These are phyloP conservation scores for Nasonovia ribisnigri DNA, from an alignment of 2,888 invertebrate species.

Conservation along the genomic window DNA sequence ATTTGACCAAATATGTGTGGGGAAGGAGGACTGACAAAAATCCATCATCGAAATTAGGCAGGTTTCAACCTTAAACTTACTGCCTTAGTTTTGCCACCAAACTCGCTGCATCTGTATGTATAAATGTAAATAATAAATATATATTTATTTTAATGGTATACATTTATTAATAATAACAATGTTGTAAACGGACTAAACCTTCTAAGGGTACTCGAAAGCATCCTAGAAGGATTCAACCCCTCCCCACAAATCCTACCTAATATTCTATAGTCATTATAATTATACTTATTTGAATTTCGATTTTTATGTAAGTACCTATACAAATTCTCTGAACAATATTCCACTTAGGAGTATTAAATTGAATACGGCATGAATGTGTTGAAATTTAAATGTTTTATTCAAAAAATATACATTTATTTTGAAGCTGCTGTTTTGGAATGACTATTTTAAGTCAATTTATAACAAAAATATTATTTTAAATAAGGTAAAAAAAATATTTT, in stretches of 20 bases:
- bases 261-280: neutral
- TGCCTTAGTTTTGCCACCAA: too few species aligned
- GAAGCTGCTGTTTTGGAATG: too few species aligned
- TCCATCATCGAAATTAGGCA: neutral
- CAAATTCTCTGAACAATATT: neutral
- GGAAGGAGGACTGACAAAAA: neutral
- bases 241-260: neutral
- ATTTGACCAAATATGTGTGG: neutral
- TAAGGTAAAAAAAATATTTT: too few species aligned
- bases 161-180: neutral
- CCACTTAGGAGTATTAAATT: neutral
- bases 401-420: neutral
- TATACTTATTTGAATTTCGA: neutral
- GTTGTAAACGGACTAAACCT: neutral
- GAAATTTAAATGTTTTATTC: neutral
- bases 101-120: neutral
- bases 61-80: neutral
- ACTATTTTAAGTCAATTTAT: too few species aligned
- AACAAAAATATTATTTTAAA: too few species aligned
- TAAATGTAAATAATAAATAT: neutral
- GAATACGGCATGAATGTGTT: neutral
- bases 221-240: neutral
- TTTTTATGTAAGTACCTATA: neutral
- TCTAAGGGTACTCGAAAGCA: neutral
- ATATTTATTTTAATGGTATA: neutral